Base-by-base conservation (phyloP, 2,113 vertebrate species). In the Thymallus thymallus region DNA sequence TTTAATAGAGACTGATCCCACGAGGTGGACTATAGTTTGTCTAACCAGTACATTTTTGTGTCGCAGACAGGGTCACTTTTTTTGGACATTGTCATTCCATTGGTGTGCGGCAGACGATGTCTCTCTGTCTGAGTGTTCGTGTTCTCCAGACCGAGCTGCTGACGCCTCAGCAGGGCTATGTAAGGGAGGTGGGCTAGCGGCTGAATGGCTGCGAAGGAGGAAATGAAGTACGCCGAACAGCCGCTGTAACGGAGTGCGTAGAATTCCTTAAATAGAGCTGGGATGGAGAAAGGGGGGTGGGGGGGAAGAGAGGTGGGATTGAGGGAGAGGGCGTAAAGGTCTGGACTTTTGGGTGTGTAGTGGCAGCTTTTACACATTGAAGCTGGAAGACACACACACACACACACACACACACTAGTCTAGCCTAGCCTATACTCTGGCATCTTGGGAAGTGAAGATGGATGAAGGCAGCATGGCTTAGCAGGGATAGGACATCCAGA, bases 381-480 rank as follows among this genome's bases (percentile, higher is more conserved):
- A 51, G 14, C 48, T 51, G 48, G 4, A n/a, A n/a, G 48, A 51
- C 51, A 23, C 22, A 60, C 56, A 66, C 51, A 48, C 45, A 69
- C 70, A 63, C 22, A 32, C 30, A 16, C 26, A 67, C 71, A 23
- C 56, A 5, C 35, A 18, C 30, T 41, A 26, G 26, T n/a, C 30
- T 41, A 26, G 26, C 2, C 26, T 26, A 32, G 69, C 41, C 48
- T 16, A 5, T 26, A 63, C 14, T 22, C 77, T 32, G 80, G 76
- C 78, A 80, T 55, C 69, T 64, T 68, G 72, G 81, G 78, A 81
- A 88, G 89, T 90, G 87, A 91, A 89, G 88, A 92, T 85, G 82
- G 84, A 90, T 90, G 87, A 82, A 72, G 85, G 75, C 66, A 75
- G 71, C 63, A 60, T 81, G 68, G 78, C 80, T 80, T 69, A 2